Conservation (phyloP, 1,140 invertebrate genomes). For the Pseudomyrmex sp. region DNA sequence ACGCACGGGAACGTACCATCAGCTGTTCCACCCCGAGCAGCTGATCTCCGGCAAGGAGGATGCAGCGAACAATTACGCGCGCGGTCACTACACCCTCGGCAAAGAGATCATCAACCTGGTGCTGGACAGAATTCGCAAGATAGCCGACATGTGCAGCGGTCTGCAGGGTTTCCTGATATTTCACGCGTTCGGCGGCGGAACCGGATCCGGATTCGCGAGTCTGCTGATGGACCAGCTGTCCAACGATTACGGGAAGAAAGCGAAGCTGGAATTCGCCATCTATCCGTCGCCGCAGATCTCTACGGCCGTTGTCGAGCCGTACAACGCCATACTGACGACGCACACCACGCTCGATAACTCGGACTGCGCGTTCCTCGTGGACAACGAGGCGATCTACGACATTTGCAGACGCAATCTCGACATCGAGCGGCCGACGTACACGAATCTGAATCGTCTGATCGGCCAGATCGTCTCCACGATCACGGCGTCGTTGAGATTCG, state of each 20-base stretch:
- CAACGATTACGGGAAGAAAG: slow-evolving; percentile 89
- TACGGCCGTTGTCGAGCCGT: slow-evolving; percentile 94
- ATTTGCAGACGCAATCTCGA: slow-evolving; percentile 88
- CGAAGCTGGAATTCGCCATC: slow-evolving; percentile 88
- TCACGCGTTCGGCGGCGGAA: slow-evolving; percentile 88
- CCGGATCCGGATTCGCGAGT: slow-evolving; percentile 91
- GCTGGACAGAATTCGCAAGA: slow-evolving; percentile 79
- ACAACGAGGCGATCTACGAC: slow-evolving; percentile 94
- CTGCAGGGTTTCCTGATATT: slow-evolving; percentile 89
- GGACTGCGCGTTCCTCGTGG: slow-evolving; percentile 93
- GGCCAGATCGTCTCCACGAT: slow-evolving; percentile 89
- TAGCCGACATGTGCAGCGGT: slow-evolving; percentile 87
- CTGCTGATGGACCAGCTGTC: slow-evolving; percentile 92
- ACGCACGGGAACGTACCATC: slow-evolving; percentile 88
- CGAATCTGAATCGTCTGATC: slow-evolving; percentile 87
- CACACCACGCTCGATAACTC: slow-evolving; percentile 91
- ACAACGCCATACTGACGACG: slow-evolving; percentile 93
- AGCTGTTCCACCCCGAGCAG: slow-evolving; percentile 89
- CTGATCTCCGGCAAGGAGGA: slow-evolving; percentile 90
- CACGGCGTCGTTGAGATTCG: slow-evolving; percentile 89
- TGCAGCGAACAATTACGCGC: slow-evolving; percentile 81
- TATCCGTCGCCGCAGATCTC: slow-evolving; percentile 90
- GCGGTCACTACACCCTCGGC: slow-evolving; percentile 89
- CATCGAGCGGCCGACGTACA: slow-evolving; percentile 88
- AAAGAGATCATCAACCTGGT: slow-evolving; percentile 87